Base-by-base conservation (phyloP, 2,888 invertebrate species). In the Cryptus viduatorius region DNA sequence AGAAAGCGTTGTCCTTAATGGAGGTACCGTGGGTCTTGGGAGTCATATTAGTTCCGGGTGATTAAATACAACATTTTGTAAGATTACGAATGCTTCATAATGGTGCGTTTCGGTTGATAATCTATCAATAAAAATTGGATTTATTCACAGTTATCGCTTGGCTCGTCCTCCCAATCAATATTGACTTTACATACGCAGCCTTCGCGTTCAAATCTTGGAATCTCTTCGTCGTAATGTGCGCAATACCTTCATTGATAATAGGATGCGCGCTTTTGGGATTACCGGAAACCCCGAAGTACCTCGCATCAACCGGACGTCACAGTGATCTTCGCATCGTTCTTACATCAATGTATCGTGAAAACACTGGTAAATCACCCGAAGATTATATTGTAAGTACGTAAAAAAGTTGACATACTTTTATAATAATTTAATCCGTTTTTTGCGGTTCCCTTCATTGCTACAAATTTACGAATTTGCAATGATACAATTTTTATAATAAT, bases 21-120 rank as follows among this genome's bases (percentile, higher is more conserved):
- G 97, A 97, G 94, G 94, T 97, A 93, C 96, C 97, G 93, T 97
- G 97, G 97, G 96, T 96, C 29, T 92, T 96, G 61, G 97, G 97
- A 81, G 96, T 97, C 79, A 96, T 97, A 87, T 91, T 95, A 79
- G 93, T 97, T 80, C 97, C 97, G 91, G 94, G 97, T 97, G 94
- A 95, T 86, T 86, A 1, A 24, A 44, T 73, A 24, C 42, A 61
- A 5, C 1, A 72, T 56, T 48, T 59, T 29, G 16, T 68, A 7
- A 42, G 42, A 64, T 12, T 42, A 16, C n/a, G 53, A 53, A 61
- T 65, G 2, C 46, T 31, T 3, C 1, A 7, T 12, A 46, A 76
- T 50, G 12, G n/a, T 31, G 29, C 14, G n/a, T 37, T 14, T 69
- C 48, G 4, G 24, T 24, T 46, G 14, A 46, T 19, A 48, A 68